A percentile compares a stretch with the other conserved stretches of the same genome.
phyloP scores from a whole-genome alignment of 2,888 invertebrate species.

The Lasioglossum oenotherae region DNA sequence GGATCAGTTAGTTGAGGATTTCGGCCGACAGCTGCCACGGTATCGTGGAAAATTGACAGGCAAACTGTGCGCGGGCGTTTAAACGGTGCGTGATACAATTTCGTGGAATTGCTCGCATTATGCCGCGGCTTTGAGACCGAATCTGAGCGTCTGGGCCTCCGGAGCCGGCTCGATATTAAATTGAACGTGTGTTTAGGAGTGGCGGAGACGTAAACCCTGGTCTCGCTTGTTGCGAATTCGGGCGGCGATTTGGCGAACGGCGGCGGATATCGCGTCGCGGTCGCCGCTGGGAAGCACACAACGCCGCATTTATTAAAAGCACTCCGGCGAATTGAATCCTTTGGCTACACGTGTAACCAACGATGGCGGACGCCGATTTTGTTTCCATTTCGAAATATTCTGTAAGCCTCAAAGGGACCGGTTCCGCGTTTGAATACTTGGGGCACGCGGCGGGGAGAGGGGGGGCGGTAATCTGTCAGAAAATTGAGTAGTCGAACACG shows the following conservation, averaged over 20 bases:
- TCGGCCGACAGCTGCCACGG: not conserved
- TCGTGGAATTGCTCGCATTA: slow-evolving; percentile 45
- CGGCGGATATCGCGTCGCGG: slow-evolving; percentile 32
- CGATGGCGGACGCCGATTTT: not conserved
- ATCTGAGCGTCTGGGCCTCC: slow-evolving; percentile 19
- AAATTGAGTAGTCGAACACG: slow-evolving; percentile 2
- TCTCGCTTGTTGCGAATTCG: slow-evolving; percentile 14
- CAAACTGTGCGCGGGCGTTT: slow-evolving; percentile 15
- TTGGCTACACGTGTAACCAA: not conserved
- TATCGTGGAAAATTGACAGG: slow-evolving; percentile 2
- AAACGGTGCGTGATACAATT: slow-evolving; percentile 45
- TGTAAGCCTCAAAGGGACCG: not conserved
- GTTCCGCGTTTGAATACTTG: not conserved
- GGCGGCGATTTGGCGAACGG: slow-evolving; percentile 5
- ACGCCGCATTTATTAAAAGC: slow-evolving; percentile 21
- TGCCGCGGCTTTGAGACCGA: slow-evolving; percentile 30
- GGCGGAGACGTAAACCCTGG: slow-evolving; percentile 48
- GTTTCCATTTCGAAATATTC: slow-evolving; percentile 1
- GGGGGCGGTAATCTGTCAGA: not conserved
- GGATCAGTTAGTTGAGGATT: not conserved
- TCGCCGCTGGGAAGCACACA: not conserved
- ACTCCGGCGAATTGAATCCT: not conserved
- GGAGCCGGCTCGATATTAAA: slow-evolving; percentile 56
- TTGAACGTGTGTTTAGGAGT: slow-evolving; percentile 48
- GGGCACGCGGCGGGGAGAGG: too few relatives aligned